Percentiles rank a stretch among this genome's conserved stretches.
Evolutionary conservation across 1,140 invertebrate genomes (phyloP).

Genomic region (Reticulitermes speratus): DNA sequence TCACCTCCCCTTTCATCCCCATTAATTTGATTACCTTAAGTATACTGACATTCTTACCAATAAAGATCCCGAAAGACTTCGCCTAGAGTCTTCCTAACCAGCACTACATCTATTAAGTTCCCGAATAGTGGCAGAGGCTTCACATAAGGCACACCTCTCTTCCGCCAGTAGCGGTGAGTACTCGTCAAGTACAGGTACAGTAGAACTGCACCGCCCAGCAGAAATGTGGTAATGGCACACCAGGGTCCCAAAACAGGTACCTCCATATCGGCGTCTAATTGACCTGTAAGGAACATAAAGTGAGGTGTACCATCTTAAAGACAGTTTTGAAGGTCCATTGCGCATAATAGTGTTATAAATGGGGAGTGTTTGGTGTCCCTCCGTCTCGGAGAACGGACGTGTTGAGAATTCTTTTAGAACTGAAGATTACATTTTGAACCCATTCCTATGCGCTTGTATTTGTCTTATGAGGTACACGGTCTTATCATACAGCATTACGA

Average conservation of each 20-base stretch:
- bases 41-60: background rate
- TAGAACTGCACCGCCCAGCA: background rate
- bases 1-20: too few relatives aligned
- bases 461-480: too few relatives aligned
- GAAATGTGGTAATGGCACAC: background rate
- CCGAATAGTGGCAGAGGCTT: slow-evolving; percentile 29
- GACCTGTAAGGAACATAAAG: background rate
- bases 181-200: slow-evolving; percentile 20
- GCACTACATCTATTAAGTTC: slow-evolving; percentile 21
- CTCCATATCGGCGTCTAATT: background rate
- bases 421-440: too few relatives aligned
- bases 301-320: too few relatives aligned
- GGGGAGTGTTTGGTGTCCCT: too few relatives aligned
- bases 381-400: too few relatives aligned
- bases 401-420: too few relatives aligned
- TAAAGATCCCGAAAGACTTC: background rate
- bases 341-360: too few relatives aligned
- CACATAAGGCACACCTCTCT: background rate
- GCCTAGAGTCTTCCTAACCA: background rate
- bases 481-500: too few relatives aligned
- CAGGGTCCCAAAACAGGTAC: background rate
- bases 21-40: too few relatives aligned
- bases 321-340: too few relatives aligned
- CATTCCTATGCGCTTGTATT: too few relatives aligned
- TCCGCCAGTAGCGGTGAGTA: slow-evolving; percentile 23